A percentile compares a stretch with the other conserved stretches of the same genome.
phyloP scores from a whole-genome alignment of 2,113 vertebrate genomes.

The Sebastes fasciatus region DNA sequence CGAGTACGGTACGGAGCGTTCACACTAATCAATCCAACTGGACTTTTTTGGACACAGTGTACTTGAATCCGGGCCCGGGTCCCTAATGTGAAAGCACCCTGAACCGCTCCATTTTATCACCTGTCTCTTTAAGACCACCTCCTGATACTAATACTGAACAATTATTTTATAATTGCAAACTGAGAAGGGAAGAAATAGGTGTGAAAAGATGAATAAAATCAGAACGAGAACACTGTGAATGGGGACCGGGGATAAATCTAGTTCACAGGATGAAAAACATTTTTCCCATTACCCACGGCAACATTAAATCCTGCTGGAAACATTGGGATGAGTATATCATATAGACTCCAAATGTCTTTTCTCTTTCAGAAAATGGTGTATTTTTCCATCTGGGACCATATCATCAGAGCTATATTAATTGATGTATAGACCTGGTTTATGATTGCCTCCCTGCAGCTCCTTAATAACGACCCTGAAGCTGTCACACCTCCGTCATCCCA shows the following conservation, averaged over 20 bases:
- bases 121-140: no score
- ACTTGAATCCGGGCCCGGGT: no score
- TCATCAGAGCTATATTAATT: conserved; percentile 40
- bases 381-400: conserved; percentile 21
- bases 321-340: conserved; percentile 4
- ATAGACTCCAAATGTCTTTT: conserved; percentile 10
- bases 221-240: not conserved
- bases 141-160: conserved; percentile 1
- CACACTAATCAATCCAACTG: no score
- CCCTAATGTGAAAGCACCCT: no score
- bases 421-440: conserved; percentile 48
- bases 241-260: not conserved
- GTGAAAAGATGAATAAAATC: conserved; percentile 14
- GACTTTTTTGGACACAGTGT: no score
- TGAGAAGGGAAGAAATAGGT: not conserved
- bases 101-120: no score
- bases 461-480: conserved; percentile 51
- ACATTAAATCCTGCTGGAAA: conserved; percentile 10
- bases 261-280: not conserved
- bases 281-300: not conserved
- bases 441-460: conserved; percentile 32
- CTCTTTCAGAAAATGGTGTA: conserved; percentile 13
- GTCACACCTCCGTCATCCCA: conserved; percentile 36
- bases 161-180: not conserved
- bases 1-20: no score